Percentiles rank a stretch among this genome's conserved stretches.
These are phyloP conservation scores for Callimorpha dominula DNA, from an alignment of 2,888 invertebrate species.

Conservation along the genomic window DNA sequence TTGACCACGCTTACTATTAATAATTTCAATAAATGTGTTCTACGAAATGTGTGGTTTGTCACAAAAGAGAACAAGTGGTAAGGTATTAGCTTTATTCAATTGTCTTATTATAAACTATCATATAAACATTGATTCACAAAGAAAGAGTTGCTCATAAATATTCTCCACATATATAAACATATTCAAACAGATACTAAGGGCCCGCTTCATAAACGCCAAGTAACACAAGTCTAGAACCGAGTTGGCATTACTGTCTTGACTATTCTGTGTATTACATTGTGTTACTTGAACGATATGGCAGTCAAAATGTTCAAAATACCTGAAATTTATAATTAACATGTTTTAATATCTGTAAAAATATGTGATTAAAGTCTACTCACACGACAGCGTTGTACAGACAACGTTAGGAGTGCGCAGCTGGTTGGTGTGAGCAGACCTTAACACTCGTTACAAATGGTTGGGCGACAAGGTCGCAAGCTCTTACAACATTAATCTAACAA, in stretches of 20 bases:
- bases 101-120: slow-evolving; percentile 51
- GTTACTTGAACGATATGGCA: slow-evolving; percentile 18
- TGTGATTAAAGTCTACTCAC: slow-evolving; percentile 41
- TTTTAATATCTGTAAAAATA: slow-evolving; percentile 55
- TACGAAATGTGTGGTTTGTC: neutral
- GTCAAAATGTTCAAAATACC: slow-evolving; percentile 38
- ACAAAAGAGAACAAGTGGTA: slow-evolving; percentile 44
- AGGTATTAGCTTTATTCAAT: slow-evolving; percentile 57
- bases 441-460: slow-evolving; percentile 52
- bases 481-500: slow-evolving; percentile 50
- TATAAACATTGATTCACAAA: slow-evolving; percentile 60
- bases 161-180: slow-evolving; percentile 39
- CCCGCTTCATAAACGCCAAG: neutral
- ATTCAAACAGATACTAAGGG: slow-evolving; percentile 52
- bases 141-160: slow-evolving; percentile 54
- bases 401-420: slow-evolving; percentile 1
- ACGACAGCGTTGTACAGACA: slow-evolving; percentile 2
- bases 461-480: slow-evolving; percentile 61
- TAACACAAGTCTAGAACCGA: neutral
- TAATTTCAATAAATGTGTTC: no score
- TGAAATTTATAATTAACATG: slow-evolving; percentile 38
- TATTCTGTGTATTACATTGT: no score
- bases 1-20: no score
- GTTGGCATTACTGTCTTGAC: neutral
- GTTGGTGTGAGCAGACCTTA: slow-evolving; percentile 25